Percentiles rank a stretch among this genome's conserved stretches.
These are phyloP conservation scores for Agrotis ipsilon DNA, from an alignment of 2,888 invertebrate species.

Conservation along the genomic window DNA sequence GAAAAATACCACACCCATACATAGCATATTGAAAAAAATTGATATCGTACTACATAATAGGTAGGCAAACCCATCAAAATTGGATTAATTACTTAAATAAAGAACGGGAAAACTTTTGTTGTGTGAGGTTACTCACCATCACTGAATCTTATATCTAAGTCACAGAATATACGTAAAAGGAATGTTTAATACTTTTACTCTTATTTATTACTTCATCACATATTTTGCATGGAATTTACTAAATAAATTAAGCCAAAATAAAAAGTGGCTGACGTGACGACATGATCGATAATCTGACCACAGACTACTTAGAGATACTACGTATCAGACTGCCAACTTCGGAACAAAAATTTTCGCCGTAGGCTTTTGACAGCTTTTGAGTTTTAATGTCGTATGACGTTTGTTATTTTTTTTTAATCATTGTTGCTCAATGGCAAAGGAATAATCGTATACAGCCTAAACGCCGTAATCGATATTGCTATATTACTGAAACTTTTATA, in stretches of 20 bases:
- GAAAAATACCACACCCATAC: neutral
- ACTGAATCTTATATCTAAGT: slow-evolving; percentile 46
- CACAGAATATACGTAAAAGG: slow-evolving; percentile 42
- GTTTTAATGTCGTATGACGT: too few relatives aligned
- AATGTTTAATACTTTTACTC: slow-evolving; percentile 47
- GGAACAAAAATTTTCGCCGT: too few relatives aligned
- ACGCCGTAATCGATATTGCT: too few relatives aligned
- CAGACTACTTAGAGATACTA: too few relatives aligned
- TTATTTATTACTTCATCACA: slow-evolving; percentile 47
- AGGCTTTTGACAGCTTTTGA: too few relatives aligned
- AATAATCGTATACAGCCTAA: too few relatives aligned
- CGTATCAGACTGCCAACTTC: too few relatives aligned
- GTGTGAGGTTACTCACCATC: slow-evolving; percentile 60
- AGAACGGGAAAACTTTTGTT: slow-evolving; percentile 4
- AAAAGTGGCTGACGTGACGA: slow-evolving; percentile 54
- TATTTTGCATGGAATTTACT: slow-evolving; percentile 26
- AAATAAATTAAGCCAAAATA: slow-evolving; percentile 18
- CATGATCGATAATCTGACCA: slow-evolving; percentile 42
- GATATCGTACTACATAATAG: neutral
- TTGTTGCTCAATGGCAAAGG: too few relatives aligned
- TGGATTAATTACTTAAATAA: neutral
- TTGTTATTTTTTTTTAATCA: too few relatives aligned
- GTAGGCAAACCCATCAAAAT: neutral
- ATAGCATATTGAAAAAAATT: neutral
- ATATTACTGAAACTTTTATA: too few relatives aligned